These are phyloP conservation scores for Chalcis sispes DNA, from an alignment of 2,888 invertebrate species.

Conservation along the genomic window DNA sequence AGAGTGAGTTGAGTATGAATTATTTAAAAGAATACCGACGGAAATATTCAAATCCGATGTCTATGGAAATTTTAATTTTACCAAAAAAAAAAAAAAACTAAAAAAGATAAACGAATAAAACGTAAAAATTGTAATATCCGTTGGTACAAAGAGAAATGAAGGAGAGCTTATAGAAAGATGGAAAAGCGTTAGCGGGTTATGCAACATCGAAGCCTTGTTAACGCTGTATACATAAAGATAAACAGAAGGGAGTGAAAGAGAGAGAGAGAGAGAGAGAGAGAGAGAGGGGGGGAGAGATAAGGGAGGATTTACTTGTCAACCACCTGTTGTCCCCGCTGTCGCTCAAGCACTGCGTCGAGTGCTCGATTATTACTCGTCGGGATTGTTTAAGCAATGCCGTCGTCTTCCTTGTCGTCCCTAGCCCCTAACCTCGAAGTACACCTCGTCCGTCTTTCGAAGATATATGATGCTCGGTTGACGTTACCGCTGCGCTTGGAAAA, in stretches of 20 bases:
- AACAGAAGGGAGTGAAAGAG: neutral
- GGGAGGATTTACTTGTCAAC: conserved; percentile 66
- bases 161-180: neutral
- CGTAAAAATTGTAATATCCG: neutral
- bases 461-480: neutral
- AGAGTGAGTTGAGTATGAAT: too few species aligned
- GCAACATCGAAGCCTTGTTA: too few species aligned
- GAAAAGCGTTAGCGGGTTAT: too few species aligned
- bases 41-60: too few species aligned
- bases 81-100: neutral
- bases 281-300: neutral
- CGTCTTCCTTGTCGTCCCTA: neutral
- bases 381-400: conserved; percentile 41
- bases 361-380: conserved; percentile 50
- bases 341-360: conserved; percentile 59
- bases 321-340: conserved; percentile 69
- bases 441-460: conserved; percentile 16
- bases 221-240: too few species aligned
- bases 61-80: too few species aligned
- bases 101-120: neutral
- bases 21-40: too few species aligned
- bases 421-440: neutral
- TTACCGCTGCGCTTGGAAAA: neutral
- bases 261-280: neutral
- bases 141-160: neutral